A percentile compares a stretch with the other conserved stretches of the same genome.
Evolutionary conservation across 1,140 invertebrate genomes (phyloP).

Genomic region (Littorina saxatilis): DNA sequence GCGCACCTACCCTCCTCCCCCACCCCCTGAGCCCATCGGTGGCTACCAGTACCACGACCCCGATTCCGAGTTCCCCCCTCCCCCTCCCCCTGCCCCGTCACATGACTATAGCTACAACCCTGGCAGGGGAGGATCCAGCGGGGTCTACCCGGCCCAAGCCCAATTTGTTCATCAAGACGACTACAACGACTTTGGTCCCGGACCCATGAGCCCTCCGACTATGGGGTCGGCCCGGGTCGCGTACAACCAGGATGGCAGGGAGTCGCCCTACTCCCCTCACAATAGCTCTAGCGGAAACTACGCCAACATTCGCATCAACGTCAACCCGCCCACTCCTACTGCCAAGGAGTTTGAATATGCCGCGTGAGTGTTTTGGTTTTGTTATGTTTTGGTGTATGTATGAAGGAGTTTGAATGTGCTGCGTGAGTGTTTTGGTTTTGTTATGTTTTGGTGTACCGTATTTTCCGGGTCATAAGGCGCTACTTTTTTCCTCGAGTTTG

Average conservation of each 20-base stretch:
- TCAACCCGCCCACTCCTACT: constrained; percentile 46
- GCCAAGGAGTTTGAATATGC: constrained; percentile 44
- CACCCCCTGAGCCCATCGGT: constrained; percentile 41
- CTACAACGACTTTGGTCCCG: constrained; percentile 40
- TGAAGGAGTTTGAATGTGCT: constrained; percentile 43
- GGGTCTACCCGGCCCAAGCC: constrained; percentile 34
- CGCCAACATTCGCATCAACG: constrained; percentile 50
- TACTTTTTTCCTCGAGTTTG: no score
- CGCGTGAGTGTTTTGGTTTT: constrained; percentile 3
- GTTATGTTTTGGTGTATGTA: no score
- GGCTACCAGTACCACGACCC: constrained; percentile 39
- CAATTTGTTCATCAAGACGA: constrained; percentile 40
- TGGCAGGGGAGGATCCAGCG: constrained; percentile 33
- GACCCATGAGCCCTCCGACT: constrained; percentile 22
- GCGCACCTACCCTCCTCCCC: constrained; percentile 55
- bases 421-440: constrained; percentile 2
- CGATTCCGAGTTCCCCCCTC: constrained; percentile 48
- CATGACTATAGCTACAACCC: constrained; percentile 38
- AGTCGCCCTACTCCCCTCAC: constrained; percentile 12
- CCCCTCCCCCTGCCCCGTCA: constrained; percentile 41
- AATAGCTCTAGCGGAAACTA: constrained; percentile 30
- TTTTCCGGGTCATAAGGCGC: no score
- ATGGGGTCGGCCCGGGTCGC: neutral
- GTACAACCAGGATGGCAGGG: neutral
- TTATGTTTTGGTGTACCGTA: no score